phyloP scores from a whole-genome alignment of 2,113 vertebrate species.

The Acrocephalus arundinaceus region DNA sequence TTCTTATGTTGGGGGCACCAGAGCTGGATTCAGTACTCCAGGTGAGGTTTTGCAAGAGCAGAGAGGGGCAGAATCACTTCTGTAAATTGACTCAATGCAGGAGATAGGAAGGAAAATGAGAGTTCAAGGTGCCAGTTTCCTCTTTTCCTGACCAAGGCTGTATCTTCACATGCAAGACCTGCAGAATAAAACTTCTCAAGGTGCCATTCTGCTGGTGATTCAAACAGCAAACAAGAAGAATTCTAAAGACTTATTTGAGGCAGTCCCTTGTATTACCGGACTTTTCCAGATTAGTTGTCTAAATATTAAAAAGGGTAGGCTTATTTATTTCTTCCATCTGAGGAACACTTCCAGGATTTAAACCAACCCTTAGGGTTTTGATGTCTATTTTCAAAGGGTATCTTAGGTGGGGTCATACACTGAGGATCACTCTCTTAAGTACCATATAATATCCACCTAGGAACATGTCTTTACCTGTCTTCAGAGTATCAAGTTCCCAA shows the following conservation, averaged over 20 bases:
- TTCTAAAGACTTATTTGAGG: background rate
- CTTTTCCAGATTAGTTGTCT: background rate
- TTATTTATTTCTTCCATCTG: background rate
- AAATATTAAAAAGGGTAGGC: background rate
- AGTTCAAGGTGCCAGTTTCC: background rate
- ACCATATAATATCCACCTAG: background rate
- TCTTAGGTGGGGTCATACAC: background rate
- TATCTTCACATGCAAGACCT: background rate
- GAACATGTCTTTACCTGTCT: background rate
- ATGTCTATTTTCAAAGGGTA: background rate
- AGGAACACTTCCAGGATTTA: background rate
- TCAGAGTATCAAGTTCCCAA: background rate
- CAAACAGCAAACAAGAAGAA: background rate
- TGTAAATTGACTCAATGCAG: background rate
- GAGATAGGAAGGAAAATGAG: background rate
- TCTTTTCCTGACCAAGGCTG: background rate
- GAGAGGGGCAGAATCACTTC: background rate
- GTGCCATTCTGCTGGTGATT: background rate
- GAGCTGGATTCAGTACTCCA: background rate
- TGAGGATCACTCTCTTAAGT: background rate
- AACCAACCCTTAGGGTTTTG: background rate
- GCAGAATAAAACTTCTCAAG: background rate
- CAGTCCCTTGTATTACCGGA: background rate
- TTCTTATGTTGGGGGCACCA: background rate
- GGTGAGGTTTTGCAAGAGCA: background rate